Conservation (phyloP, 2,113 vertebrate genomes). For the Scophthalmus maximus region DNA sequence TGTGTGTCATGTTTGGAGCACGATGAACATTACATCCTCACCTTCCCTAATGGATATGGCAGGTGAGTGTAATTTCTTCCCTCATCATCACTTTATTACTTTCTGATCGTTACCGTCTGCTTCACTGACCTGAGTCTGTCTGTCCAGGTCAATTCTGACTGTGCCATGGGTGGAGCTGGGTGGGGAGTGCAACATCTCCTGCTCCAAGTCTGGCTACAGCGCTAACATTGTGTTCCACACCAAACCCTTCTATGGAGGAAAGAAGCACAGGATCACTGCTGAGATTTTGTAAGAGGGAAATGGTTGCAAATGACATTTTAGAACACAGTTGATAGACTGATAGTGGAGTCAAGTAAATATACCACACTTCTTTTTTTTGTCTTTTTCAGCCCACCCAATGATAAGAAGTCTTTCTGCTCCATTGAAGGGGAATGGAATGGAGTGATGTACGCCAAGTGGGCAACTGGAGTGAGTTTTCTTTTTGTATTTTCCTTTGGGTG, state of each 20-base stretch:
- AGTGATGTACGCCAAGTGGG: conserved; percentile 95
- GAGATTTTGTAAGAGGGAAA: conserved; percentile 93
- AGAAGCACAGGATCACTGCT: conserved; percentile 98
- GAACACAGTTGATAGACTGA: neutral
- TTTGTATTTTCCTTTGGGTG: neutral
- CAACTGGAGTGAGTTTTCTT: conserved; percentile 89
- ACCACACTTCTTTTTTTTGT: neutral
- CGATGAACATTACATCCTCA: conserved; percentile 98
- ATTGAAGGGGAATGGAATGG: conserved; percentile 99
- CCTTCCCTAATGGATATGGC: conserved; percentile 97
- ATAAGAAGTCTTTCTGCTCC: conserved; percentile 97
- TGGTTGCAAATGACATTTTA: neutral
- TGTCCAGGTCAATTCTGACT: conserved; percentile 95
- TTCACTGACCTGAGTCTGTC: conserved; percentile 19
- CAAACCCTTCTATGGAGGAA: conserved; percentile 98
- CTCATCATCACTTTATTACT: neutral
- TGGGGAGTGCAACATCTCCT: conserved; percentile 96
- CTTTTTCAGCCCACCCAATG: conserved; percentile 89
- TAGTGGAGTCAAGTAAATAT: neutral
- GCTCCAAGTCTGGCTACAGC: conserved; percentile 96
- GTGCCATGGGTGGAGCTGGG: conserved; percentile 99
- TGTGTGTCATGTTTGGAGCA: conserved; percentile 97
- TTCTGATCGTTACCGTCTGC: neutral
- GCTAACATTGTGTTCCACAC: conserved; percentile 97
- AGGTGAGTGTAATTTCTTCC: conserved; percentile 79